Evolutionary conservation across 2,888 invertebrate genomes (phyloP), one percentile per base, ranked within the genome.

Genomic region (Malachius bipustulatus): DNA sequence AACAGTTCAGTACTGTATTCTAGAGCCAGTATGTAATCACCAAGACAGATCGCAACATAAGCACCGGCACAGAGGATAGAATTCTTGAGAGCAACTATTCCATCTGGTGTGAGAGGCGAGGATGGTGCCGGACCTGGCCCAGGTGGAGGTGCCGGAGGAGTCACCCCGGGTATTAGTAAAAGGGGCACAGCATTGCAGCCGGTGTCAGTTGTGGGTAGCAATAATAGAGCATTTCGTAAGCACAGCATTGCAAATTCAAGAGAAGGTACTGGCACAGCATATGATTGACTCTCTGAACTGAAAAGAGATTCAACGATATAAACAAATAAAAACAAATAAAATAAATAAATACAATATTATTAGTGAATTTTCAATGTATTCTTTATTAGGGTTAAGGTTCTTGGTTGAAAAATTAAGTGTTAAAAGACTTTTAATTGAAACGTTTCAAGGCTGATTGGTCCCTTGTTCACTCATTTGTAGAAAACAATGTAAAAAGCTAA

Each of bases 201-300:
- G 9, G 56, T 53, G 35, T 61, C 69, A 14, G 70, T 67, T 0
- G 79, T 78, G 19, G 89, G 62, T 34, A 88, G 63, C 4, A 74
- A 68, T n/a, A n/a, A n/a, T 16, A 80, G 64, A 8, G 93, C 89
- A 64, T 91, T 94, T 45, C 82, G 75, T 35, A 94, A 63, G 62
- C 93, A 93, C 14, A 91, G 63, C 1, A 80, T 78, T 3, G 87
- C 91, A 67, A 93, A 94, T 64, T 91, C 89, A 47, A 94, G 62
- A 4, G 85, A 87, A 4, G 89, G 74, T 32, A 83, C 80, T 11
- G 91, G 90, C 46, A 89, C 83, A 2, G 88, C 88, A 52, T 81
- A 82, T 1, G 85, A 82, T 49, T 82, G 76, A 33, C 77, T 75
- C 44, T 74, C 71, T 4, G 65, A 60, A 45, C 69, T 70, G 43